Base-by-base conservation (phyloP, 1,140 invertebrate genomes). In the Hyposmocoma kahamanoa region DNA sequence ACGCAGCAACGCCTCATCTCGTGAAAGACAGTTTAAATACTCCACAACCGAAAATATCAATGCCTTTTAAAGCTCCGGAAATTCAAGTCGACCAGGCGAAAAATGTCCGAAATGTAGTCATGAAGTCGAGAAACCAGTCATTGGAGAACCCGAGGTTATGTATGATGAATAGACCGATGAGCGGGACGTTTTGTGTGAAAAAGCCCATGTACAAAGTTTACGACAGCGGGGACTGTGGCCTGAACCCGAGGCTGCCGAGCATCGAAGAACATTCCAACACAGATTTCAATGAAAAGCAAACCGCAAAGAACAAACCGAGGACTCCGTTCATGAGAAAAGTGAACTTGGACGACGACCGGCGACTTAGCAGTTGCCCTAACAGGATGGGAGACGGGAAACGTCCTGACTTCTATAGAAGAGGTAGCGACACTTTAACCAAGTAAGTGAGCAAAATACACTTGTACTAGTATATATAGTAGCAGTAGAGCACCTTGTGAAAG, bases 231-330 rank as follows among this genome's bases (percentile, higher is more conserved):
- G 80, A 82, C 47, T 63, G 70, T 15, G 43, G 47, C 0, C 34
- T 68, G 4, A 67, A 68, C 18, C 44, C 67, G 1, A 47, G 80
- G 5, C 50, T 82, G 42, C 72, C 80, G 2, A 70, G 74, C 15
- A 84, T 81, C 22, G 59, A 70, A 11, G 80, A 84, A 59, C 76
- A 81, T 65, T 75, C 69, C 59, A 73, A 67, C 26, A 50, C 50
- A 5, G 70, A 79, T 2, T 24, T 64, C 42, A 53, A 32, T 20
- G 67, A 69, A 5, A 57, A 42, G 9, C 57, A 52, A 42, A n/a
- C n/a, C n/a, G n/a, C n/a, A n/a, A n/a, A n/a, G n/a, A 60, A 51
- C 47, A 47, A 36, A 20, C 20, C 36, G 28, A 10, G 52, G 38
- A 59, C 47, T 10, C 50, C 61, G n/a, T 60, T 48, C 32, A 54